Conservation (phyloP, 2,888 invertebrate genomes). For the Neuroscelio doddi region DNA sequence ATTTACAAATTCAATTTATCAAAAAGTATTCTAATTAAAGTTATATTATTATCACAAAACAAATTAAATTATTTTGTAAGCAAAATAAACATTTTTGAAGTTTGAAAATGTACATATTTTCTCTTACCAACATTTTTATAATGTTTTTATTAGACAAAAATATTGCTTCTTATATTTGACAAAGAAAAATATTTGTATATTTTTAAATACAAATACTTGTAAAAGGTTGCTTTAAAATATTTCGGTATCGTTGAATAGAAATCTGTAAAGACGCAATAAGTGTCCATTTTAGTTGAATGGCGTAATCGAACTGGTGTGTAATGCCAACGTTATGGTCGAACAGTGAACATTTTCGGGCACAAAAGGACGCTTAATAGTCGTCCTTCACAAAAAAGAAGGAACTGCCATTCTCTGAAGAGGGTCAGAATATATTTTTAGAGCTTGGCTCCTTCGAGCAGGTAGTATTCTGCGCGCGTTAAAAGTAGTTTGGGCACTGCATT, state of each 20-base stretch:
- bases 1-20: too few species aligned
- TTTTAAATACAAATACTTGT: constrained; percentile 11
- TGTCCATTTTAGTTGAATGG: constrained; percentile 38
- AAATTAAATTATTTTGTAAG: too few species aligned
- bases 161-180: too few species aligned
- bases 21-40: too few species aligned
- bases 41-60: too few species aligned
- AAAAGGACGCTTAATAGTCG: constrained; percentile 56
- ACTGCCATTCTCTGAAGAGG: constrained; percentile 52
- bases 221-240: background rate
- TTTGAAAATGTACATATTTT: too few species aligned
- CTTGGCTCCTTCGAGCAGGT: constrained; percentile 41
- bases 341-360: constrained; percentile 47
- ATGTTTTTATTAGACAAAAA: too few species aligned
- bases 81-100: too few species aligned
- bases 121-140: too few species aligned
- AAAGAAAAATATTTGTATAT: background rate
- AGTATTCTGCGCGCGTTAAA: constrained; percentile 52
- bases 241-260: constrained; percentile 20
- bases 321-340: constrained; percentile 32
- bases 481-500: constrained; percentile 57
- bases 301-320: constrained; percentile 33
- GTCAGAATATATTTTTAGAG: constrained; percentile 60
- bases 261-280: constrained; percentile 31
- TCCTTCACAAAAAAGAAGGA: constrained; percentile 44